phyloP scores from a whole-genome alignment of 2,113 vertebrate species.

The Tursiops truncatus region DNA sequence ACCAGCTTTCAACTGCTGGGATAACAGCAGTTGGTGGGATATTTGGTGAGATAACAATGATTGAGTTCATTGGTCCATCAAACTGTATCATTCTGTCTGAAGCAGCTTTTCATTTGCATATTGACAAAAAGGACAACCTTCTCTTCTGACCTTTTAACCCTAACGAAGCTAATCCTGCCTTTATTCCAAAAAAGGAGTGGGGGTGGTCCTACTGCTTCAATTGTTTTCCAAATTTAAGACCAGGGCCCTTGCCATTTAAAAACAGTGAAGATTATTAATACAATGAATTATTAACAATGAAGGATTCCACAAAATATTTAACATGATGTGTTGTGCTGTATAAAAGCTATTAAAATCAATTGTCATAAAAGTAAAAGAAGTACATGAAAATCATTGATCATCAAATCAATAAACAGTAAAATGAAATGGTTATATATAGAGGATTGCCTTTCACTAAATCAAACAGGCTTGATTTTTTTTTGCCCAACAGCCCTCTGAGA shows the following conservation, averaged over 20 bases:
- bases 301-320: slow-evolving; percentile 14
- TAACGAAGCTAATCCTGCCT: neutral
- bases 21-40: too few species aligned
- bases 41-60: neutral
- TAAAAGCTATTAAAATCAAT: slow-evolving; percentile 30
- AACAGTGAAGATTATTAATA: neutral
- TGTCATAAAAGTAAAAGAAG: slow-evolving; percentile 35
- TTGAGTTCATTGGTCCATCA: neutral
- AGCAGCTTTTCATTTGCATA: slow-evolving; percentile 59
- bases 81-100: neutral
- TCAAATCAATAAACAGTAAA: slow-evolving; percentile 74
- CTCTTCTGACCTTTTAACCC: slow-evolving; percentile 34
- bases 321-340: neutral
- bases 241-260: neutral
- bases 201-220: neutral
- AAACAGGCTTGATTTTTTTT: slow-evolving; percentile 56
- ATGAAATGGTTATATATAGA: slow-evolving; percentile 48
- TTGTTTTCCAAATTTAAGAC: slow-evolving; percentile 18
- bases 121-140: slow-evolving; percentile 25
- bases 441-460: slow-evolving; percentile 69
- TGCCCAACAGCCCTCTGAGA: slow-evolving; percentile 16
- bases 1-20: neutral
- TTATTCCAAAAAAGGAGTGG: neutral
- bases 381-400: slow-evolving; percentile 45
- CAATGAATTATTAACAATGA: neutral